Evolutionary conservation across 2,113 vertebrate species (phyloP).

Genomic region (Leuciscus idus): DNA sequence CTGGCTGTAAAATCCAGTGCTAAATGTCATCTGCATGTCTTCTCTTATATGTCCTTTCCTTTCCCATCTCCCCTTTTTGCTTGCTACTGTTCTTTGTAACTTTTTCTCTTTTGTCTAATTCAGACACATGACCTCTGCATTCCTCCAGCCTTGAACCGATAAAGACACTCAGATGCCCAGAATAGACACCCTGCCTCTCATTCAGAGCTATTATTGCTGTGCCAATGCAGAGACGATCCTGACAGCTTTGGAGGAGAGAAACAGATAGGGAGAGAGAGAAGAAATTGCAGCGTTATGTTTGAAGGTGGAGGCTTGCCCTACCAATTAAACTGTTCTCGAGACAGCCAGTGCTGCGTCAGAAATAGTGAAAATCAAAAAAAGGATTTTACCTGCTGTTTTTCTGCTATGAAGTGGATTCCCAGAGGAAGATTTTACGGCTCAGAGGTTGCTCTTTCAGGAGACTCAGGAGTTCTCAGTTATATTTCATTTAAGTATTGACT

Average conservation of each 20-base stretch:
- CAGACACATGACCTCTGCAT: constrained; percentile 20
- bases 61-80: background rate
- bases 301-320: constrained; percentile 11
- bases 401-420: constrained; percentile 11
- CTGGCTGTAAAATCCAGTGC: background rate
- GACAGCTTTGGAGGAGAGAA: constrained; percentile 15
- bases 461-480: constrained; percentile 10
- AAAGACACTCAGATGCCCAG: background rate
- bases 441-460: background rate
- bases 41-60: background rate
- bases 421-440: background rate
- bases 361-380: constrained; percentile 15
- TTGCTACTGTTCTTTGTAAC: background rate
- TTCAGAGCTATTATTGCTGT: constrained; percentile 22
- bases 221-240: background rate
- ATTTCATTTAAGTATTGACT: constrained; percentile 8
- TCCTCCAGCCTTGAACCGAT: background rate
- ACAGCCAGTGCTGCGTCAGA: background rate
- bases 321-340: constrained; percentile 17
- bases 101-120: background rate
- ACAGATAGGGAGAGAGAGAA: constrained; percentile 2
- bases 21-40: constrained; percentile 15
- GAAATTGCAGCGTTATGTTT: constrained; percentile 2
- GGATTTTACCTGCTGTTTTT: background rate
- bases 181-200: constrained; percentile 18